These are phyloP conservation scores for Polypedilum pembai DNA, from an alignment of 1,140 invertebrate genomes.

Conservation along the genomic window DNA sequence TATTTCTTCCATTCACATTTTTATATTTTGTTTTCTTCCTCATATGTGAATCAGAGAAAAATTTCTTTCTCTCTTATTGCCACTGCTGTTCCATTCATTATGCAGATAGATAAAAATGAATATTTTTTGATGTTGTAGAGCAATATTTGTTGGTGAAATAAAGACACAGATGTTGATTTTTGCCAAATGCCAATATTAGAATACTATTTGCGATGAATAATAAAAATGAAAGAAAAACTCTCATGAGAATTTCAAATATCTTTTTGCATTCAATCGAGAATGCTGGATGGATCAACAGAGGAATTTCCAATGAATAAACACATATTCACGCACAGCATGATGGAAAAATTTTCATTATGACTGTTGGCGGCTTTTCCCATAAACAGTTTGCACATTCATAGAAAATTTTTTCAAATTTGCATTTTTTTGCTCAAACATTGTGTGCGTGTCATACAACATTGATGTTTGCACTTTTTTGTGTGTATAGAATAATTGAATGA, in stretches of 20 bases:
- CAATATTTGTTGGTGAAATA: neutral
- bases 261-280: no score
- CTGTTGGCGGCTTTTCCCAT: neutral
- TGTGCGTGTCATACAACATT: no score
- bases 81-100: neutral
- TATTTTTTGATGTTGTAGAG: neutral
- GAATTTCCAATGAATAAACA: no score
- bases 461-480: no score
- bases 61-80: no score
- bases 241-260: neutral
- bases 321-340: neutral
- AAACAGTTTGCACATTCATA: neutral
- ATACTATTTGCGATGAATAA: constrained; percentile 13
- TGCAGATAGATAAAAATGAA: constrained; percentile 10
- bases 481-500: no score
- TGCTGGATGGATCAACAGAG: no score
- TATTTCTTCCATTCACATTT: neutral
- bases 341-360: neutral
- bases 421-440: no score
- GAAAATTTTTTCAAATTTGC: no score
- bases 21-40: neutral
- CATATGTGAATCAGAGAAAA: neutral
- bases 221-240: neutral
- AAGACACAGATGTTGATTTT: constrained; percentile 17
- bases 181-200: neutral